These are phyloP conservation scores for Mobula hypostoma DNA, from an alignment of 2,113 vertebrate genomes.

Conservation along the genomic window DNA sequence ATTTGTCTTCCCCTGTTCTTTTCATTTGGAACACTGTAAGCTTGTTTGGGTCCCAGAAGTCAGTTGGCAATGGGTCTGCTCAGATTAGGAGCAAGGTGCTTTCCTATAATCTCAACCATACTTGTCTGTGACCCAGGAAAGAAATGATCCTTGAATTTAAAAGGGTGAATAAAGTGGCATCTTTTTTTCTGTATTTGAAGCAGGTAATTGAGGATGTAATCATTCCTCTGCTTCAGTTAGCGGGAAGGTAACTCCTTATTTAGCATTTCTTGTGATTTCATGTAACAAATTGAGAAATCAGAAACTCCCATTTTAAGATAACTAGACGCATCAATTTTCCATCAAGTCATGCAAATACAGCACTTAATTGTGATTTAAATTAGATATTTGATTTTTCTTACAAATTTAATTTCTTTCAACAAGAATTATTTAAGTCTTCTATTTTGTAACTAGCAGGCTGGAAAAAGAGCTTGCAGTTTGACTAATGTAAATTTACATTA, in stretches of 20 bases:
- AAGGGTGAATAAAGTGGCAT: not conserved
- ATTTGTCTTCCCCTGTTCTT: not conserved
- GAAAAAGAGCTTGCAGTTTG: not conserved
- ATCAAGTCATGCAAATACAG: not conserved
- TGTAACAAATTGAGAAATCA: not conserved
- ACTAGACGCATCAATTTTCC: not conserved
- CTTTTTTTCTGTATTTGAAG: not conserved
- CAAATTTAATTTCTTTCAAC: not conserved
- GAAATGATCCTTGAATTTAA: not conserved
- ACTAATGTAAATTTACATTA: not conserved
- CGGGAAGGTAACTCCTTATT: not conserved
- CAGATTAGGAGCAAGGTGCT: not conserved
- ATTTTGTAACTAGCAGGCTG: not conserved
- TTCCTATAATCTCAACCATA: not conserved
- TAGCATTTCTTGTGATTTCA: not conserved
- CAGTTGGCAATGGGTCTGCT: not conserved
- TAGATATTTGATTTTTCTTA: not conserved
- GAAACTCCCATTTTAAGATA: not conserved
- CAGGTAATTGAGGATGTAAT: not conserved
- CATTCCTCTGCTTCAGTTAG: not conserved
- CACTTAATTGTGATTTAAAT: not conserved
- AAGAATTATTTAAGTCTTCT: not conserved
- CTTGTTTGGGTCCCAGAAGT: not conserved
- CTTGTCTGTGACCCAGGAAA: not conserved
- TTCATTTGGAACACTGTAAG: not conserved